Conservation (phyloP, 2,797 vertebrate genomes). For the Scolopax rusticola region DNA sequence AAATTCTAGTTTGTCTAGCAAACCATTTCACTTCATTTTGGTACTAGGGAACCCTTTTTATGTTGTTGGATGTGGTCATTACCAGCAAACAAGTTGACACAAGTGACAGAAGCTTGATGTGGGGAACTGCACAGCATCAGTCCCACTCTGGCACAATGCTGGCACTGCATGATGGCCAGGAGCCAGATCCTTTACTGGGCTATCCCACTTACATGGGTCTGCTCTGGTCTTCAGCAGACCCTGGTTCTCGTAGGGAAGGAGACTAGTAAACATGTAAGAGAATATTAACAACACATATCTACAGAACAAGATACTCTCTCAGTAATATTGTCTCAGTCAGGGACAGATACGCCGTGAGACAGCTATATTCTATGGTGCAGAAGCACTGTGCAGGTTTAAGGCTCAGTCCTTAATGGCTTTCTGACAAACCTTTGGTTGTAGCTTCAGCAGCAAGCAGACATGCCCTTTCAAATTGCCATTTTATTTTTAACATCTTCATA, state of each 20-base stretch:
- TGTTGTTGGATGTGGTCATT: neutral
- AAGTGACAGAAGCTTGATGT: neutral
- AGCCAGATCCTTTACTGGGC: neutral
- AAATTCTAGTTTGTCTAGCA: neutral
- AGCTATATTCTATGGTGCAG: neutral
- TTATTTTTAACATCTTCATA: constrained; percentile 26
- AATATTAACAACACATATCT: neutral
- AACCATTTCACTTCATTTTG: neutral
- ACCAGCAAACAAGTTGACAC: neutral
- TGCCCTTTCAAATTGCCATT: constrained; percentile 15
- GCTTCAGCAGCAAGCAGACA: neutral
- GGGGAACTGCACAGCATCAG: neutral
- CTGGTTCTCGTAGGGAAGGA: neutral
- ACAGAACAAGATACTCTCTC: neutral
- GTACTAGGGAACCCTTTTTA: neutral
- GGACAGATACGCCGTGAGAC: neutral
- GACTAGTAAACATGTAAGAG: no score
- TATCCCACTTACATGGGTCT: neutral
- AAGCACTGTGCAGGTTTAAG: neutral
- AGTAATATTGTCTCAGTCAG: neutral
- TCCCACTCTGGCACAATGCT: neutral
- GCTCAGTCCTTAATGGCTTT: neutral
- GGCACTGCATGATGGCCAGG: neutral
- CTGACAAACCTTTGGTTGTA: constrained; percentile 2
- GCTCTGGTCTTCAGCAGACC: neutral